Evolutionary conservation across 2,113 vertebrate species (phyloP).

Genomic region (Tupaia chinensis): DNA sequence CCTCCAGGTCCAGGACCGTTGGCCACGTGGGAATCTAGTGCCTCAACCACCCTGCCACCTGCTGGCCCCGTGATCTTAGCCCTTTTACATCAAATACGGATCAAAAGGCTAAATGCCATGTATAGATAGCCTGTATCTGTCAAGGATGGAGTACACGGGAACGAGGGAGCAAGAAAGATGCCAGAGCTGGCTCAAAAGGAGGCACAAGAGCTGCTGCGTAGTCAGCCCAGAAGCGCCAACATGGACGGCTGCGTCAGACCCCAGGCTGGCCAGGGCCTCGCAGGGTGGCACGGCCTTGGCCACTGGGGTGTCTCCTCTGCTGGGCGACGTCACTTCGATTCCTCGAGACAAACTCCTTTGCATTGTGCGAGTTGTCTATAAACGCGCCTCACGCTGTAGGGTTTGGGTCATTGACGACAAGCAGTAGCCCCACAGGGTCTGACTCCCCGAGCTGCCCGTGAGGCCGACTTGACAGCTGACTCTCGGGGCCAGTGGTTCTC

Average conservation of each 20-base stretch:
- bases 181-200: background rate
- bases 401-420: background rate
- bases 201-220: fast-evolving
- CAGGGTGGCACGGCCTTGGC: fast-evolving
- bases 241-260: fast-evolving
- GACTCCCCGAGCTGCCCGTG: fast-evolving
- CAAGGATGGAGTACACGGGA: background rate
- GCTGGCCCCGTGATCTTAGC: too few relatives aligned
- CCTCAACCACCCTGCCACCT: too few relatives aligned
- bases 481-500: background rate
- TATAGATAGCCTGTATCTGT: background rate
- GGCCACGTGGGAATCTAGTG: too few relatives aligned
- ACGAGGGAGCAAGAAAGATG: background rate
- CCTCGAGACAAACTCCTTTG: too few relatives aligned
- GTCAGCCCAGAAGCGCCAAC: fast-evolving
- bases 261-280: fast-evolving
- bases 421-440: fast-evolving
- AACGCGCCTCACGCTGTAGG: too few relatives aligned
- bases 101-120: background rate
- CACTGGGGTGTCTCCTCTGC: fast-evolving
- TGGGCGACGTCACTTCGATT: fast-evolving
- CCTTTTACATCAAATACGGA: too few relatives aligned
- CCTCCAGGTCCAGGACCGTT: too few relatives aligned
- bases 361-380: background rate
- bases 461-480: fast-evolving